phyloP scores from a whole-genome alignment of 2,797 vertebrate species.

The Rhadinocentrus ornatus region DNA sequence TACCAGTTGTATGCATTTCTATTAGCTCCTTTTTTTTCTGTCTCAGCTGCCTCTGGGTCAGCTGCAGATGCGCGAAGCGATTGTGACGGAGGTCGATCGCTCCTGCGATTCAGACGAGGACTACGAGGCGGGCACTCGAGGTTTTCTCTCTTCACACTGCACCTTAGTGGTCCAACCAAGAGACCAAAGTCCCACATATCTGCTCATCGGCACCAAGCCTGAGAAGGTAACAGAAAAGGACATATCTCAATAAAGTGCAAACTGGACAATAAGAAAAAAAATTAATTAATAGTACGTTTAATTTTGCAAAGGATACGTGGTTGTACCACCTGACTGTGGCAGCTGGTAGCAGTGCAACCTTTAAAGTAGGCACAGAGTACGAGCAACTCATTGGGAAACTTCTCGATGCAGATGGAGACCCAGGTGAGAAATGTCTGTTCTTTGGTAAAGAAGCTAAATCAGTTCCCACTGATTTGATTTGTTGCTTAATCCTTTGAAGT shows the following conservation, averaged over 20 bases:
- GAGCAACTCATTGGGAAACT: conserved; percentile 93
- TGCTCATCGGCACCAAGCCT: conserved; percentile 94
- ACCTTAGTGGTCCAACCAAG: conserved; percentile 91
- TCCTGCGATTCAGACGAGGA: conserved; percentile 97
- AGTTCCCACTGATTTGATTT: background rate
- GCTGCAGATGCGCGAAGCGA: conserved; percentile 85
- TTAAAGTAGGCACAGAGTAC: conserved; percentile 90
- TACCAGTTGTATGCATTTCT: too few relatives aligned
- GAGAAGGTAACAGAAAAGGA: conserved; percentile 85
- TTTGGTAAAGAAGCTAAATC: background rate
- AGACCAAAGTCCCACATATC: conserved; percentile 94
- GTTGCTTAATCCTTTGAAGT: background rate
- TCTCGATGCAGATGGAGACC: conserved; percentile 88
- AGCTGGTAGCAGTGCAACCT: conserved; percentile 86
- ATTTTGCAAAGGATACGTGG: conserved; percentile 88
- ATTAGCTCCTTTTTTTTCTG: background rate
- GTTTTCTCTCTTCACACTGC: conserved; percentile 91
- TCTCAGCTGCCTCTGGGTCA: conserved; percentile 89
- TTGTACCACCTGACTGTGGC: conserved; percentile 93
- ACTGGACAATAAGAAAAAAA: background rate
- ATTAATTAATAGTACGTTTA: background rate
- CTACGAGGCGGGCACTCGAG: conserved; percentile 88
- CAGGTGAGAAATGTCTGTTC: conserved; percentile 81
- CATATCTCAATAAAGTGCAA: background rate
- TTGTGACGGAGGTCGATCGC: conserved; percentile 91